phyloP scores from a whole-genome alignment of 64 coral and sea anemone species.

The Stylophora pistillata region DNA sequence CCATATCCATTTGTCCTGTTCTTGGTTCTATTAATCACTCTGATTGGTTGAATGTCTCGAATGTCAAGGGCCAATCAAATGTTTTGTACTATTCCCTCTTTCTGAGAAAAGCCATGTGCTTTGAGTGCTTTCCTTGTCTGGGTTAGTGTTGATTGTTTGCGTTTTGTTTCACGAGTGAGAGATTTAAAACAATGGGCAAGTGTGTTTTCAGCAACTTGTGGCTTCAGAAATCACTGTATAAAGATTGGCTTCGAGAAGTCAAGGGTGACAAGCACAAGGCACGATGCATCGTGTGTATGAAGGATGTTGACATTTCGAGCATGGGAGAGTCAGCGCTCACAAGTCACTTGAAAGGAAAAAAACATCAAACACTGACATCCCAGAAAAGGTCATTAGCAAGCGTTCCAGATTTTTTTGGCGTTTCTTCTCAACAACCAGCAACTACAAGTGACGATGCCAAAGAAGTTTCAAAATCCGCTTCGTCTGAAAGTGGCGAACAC shows the following conservation, averaged over 20 bases:
- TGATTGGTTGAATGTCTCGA: slow-evolving; percentile 52
- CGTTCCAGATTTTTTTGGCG: slow-evolving; percentile 17
- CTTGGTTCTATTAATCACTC: slow-evolving; percentile 42
- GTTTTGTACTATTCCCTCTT: too few relatives aligned
- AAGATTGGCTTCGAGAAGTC: too few relatives aligned
- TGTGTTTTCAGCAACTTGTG: too few relatives aligned
- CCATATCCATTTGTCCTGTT: slow-evolving; percentile 43
- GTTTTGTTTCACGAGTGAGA: too few relatives aligned
- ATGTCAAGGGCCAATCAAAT: too few relatives aligned
- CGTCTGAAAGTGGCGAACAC: slow-evolving; percentile 9
- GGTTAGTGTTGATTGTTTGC: too few relatives aligned
- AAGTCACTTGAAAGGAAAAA: slow-evolving; percentile 24
- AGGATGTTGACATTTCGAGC: slow-evolving; percentile 21
- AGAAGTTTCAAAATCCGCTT: slow-evolving; percentile 21
- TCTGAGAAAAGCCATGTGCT: too few relatives aligned
- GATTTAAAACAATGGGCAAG: too few relatives aligned
- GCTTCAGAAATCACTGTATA: too few relatives aligned
- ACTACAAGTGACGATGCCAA: slow-evolving; percentile 23
- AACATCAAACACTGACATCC: slow-evolving; percentile 25
- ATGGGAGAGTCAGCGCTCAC: slow-evolving; percentile 18
- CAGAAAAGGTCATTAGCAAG: slow-evolving; percentile 33
- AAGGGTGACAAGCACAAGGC: too few relatives aligned
- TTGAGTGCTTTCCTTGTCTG: too few relatives aligned
- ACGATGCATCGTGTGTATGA: neutral
- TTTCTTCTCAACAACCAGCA: slow-evolving; percentile 33